A percentile compares a stretch with the other conserved stretches of the same genome.
These are phyloP conservation scores for Sarcophaga subvicina DNA, from an alignment of 2,888 invertebrate species.

Conservation along the genomic window DNA sequence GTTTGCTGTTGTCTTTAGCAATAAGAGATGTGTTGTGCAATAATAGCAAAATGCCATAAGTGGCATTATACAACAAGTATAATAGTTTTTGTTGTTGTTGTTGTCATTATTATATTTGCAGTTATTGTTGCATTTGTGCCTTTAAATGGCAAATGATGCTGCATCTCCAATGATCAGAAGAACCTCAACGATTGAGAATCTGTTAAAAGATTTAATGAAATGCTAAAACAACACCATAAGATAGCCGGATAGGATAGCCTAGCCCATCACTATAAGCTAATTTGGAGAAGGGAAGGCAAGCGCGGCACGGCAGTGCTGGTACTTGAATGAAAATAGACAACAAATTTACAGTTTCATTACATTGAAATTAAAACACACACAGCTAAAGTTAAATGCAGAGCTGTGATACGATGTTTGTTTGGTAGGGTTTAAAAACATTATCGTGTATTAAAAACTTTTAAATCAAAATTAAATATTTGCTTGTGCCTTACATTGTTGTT, in stretches of 20 bases:
- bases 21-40: constrained; percentile 63
- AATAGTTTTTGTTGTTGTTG: constrained; percentile 18
- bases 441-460: too few species aligned
- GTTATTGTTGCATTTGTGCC: constrained; percentile 51
- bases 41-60: constrained; percentile 65
- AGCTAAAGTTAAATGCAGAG: not conserved
- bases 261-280: too few species aligned
- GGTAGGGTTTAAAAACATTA: too few species aligned
- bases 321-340: constrained; percentile 43
- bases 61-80: constrained; percentile 62
- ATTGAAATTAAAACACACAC: constrained; percentile 12
- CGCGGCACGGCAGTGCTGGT: too few species aligned
- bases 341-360: constrained; percentile 67
- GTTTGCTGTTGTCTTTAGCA: constrained; percentile 67
- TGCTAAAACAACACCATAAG: constrained; percentile 47
- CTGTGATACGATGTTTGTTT: not conserved
- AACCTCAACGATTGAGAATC: constrained; percentile 62
- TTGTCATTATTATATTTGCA: not conserved
- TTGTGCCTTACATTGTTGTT: not conserved
- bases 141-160: constrained; percentile 55
- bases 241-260: too few species aligned
- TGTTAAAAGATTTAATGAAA: constrained; percentile 66
- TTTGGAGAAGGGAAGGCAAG: too few species aligned
- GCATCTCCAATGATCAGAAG: constrained; percentile 24
- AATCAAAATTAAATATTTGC: too few species aligned